These are phyloP conservation scores for Malacosoma neustria DNA, from an alignment of 2,888 invertebrate species.

Conservation along the genomic window DNA sequence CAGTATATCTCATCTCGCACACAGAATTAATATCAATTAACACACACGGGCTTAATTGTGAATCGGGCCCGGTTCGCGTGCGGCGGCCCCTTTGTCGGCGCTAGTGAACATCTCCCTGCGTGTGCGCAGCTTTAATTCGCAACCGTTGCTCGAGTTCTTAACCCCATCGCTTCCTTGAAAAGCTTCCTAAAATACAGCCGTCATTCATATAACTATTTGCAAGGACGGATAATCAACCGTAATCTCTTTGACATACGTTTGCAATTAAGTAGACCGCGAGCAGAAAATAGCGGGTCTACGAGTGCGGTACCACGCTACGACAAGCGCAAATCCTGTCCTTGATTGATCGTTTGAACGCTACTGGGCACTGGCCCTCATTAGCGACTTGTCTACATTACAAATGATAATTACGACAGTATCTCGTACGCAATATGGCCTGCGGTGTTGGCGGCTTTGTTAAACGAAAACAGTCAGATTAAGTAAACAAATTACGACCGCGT, in stretches of 20 bases:
- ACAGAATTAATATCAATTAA: slow-evolving; percentile 72
- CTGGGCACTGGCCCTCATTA: slow-evolving; percentile 19
- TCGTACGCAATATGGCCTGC: slow-evolving; percentile 8
- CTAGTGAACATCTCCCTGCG: slow-evolving; percentile 39
- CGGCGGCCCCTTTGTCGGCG: slow-evolving; percentile 69
- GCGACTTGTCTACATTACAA: slow-evolving; percentile 21
- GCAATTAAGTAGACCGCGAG: slow-evolving; percentile 19
- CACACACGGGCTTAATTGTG: slow-evolving; percentile 73
- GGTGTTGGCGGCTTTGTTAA: slow-evolving; percentile 7
- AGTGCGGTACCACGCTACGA: slow-evolving; percentile 59
- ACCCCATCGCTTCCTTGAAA: slow-evolving; percentile 59
- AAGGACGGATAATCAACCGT: slow-evolving; percentile 35
- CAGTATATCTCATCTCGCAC: slow-evolving; percentile 37
- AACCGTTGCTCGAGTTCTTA: slow-evolving; percentile 24
- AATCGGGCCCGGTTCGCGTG: slow-evolving; percentile 68
- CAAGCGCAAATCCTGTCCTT: slow-evolving; percentile 65
- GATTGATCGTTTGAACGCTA: slow-evolving; percentile 37
- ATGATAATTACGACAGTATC: slow-evolving; percentile 20
- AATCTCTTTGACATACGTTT: slow-evolving; percentile 26
- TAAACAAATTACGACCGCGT: neutral
- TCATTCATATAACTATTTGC: slow-evolving; percentile 32
- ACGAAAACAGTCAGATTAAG: slow-evolving; percentile 7
- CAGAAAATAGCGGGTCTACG: slow-evolving; percentile 34
- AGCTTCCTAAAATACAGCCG: slow-evolving; percentile 69
- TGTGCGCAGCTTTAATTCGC: slow-evolving; percentile 48